Evolutionary conservation across 2,797 vertebrate species (phyloP).

Genomic region (Pipistrellus pipistrellus): DNA sequence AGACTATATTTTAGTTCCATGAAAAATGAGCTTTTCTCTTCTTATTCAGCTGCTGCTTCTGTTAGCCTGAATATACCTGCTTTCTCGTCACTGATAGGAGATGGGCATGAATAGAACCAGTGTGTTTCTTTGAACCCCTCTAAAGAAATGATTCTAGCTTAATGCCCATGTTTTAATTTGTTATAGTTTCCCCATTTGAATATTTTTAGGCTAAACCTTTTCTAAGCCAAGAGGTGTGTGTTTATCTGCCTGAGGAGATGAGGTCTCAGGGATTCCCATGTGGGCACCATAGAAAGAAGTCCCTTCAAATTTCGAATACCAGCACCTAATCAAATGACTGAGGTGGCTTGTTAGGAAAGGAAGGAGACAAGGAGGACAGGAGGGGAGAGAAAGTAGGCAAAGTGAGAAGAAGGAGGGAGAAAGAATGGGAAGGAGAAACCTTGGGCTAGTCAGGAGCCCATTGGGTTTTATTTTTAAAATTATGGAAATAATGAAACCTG

Average conservation of each 20-base stretch:
- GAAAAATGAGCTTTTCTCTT: neutral
- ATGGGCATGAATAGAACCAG: neutral
- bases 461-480: neutral
- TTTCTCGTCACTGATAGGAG: slow-evolving; percentile 5
- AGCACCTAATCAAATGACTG: neutral
- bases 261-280: neutral
- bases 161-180: neutral
- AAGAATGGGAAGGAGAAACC: neutral
- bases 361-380: neutral
- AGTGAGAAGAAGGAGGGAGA: too few relatives aligned
- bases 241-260: neutral
- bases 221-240: neutral
- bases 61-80: neutral
- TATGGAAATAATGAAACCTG: neutral
- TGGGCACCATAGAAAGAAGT: neutral
- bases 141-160: neutral
- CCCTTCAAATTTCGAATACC: neutral
- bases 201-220: neutral
- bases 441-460: neutral
- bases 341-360: neutral
- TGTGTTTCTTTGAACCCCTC: neutral
- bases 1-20: neutral
- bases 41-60: neutral
- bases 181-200: neutral
- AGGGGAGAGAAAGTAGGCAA: neutral